Evolutionary conservation across 2,888 invertebrate species (phyloP).

Genomic region (Spisula solida): DNA sequence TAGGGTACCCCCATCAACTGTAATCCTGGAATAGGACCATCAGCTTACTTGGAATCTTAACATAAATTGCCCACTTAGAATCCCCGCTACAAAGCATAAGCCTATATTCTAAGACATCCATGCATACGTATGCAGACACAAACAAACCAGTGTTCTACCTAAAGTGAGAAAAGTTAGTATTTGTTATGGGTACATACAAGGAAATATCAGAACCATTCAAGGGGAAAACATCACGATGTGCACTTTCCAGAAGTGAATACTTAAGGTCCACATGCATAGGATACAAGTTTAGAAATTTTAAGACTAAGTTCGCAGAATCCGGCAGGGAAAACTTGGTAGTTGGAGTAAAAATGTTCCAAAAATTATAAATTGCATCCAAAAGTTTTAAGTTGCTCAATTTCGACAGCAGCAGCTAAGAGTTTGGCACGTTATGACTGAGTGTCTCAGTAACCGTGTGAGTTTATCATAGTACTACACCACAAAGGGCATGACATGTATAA

Average conservation of each 20-base stretch:
- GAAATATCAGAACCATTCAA: background rate
- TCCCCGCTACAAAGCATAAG: background rate
- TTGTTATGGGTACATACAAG: background rate
- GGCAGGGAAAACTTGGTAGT: conserved; percentile 21
- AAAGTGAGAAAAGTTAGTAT: background rate
- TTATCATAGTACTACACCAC: conserved; percentile 26
- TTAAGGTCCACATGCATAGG: background rate
- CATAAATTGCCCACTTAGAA: too few relatives aligned
- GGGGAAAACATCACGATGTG: background rate
- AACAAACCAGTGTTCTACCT: conserved; percentile 15
- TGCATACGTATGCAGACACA: background rate
- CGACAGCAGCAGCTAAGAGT: background rate
- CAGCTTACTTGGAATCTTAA: too few relatives aligned
- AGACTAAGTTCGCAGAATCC: background rate
- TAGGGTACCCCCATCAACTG: too few relatives aligned
- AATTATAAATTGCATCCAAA: conserved; percentile 15
- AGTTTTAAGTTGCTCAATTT: conserved; percentile 39
- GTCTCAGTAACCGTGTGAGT: conserved; percentile 38
- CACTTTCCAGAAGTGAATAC: background rate
- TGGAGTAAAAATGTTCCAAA: conserved; percentile 43
- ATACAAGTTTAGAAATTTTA: background rate
- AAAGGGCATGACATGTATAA: conserved; percentile 2
- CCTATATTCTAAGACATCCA: background rate
- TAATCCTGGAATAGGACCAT: too few relatives aligned
- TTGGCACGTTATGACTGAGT: background rate